Evolutionary conservation across 2,113 vertebrate genomes (phyloP), one percentile per base, ranked within the genome.

Genomic region (Mobula birostris): DNA sequence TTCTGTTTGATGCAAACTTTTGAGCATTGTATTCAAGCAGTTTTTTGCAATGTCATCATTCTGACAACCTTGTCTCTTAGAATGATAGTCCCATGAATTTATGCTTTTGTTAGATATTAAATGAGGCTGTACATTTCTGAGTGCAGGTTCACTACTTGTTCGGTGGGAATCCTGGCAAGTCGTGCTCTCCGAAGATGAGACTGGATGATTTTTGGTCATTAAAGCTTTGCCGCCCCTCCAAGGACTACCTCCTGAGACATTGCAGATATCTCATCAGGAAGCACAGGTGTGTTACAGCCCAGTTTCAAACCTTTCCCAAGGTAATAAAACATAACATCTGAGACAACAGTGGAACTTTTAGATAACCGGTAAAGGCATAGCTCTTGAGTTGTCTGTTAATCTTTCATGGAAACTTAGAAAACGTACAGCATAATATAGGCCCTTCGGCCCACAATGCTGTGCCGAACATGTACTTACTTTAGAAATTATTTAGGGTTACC

Each of bases 171-270:
- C 99, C 99, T 24, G 99, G 99, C 77, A 99, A 99, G 95, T 99
- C 99, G 32, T 99, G 98, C 94, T 99, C 98, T 95, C 99, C 99
- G 29, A 99, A 99, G 96, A 99, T 99, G 99, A 97, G 99, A 88
- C 96, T 99, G 95, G 99, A 99, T 40, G 99, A 99, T 95, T 99
- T 99, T 96, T 99, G 99, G 99, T 99, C 98, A 82, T 96, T 99
- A 95, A 99, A 99, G 96, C 97, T 99, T 94, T 99, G 99, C 95
- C 98, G 99, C 58, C 99, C 99, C 95, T 99, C 99, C 29, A 99
- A 99, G 96, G 99, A 99, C 95, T 99, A 99, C 95, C 96, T 99
- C 95, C 97, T 99, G 94, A 97, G 99, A 94, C 99, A 99, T 95
- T 99, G 99, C 97, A 98, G 98, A 98, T 99, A 99, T 96, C 98